Base-by-base conservation (phyloP, 2,888 invertebrate species). In the Eupeodes latifasciatus region DNA sequence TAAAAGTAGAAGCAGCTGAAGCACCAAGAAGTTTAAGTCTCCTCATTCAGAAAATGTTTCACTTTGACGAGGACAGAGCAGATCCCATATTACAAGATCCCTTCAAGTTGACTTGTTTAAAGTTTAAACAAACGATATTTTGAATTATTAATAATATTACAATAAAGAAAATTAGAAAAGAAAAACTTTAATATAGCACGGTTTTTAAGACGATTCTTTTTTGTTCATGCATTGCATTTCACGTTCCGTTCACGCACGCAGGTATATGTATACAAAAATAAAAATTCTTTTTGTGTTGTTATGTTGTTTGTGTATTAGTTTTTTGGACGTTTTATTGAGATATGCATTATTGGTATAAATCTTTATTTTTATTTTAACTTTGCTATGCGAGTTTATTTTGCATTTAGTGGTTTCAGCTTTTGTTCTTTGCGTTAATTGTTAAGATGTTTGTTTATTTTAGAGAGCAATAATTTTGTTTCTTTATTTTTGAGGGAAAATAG, bases 161-260 rank as follows among this genome's bases (percentile, higher is more conserved):
- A 76, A 77, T 49, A 66, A 66, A 57, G 72, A 72, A 36, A 77
- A 66, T 78, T 75, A 78, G 75, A 14, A 66, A 49, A 27, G 27
- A 11, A 19, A 44, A 62, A 16, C 16, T 69, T 69, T 69, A 49
- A 49, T 67, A 14, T 71, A 75, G 62, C 71, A 83, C 86, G 67
- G 75, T 64, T 80, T 78, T 47, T 12, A 11, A 66, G 66, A 66
- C 55, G 66, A 51, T 62, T 79, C 59, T 69, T 71, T 47, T 62
- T 62, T 67, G 71, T 74, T 76, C 69, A 72, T 83, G 71, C 57
- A 76, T 71, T 80, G 85, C 85, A 88, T 84, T 85, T 88, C 81
- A 85, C 77, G 88, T 88, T 88, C 85, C 69, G 87, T 88, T 88
- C 84, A 88, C 87, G 87, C 81, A 88, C 88, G 84, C 85, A 88